Evolutionary conservation across 2,113 vertebrate genomes (phyloP).

Genomic region (Pollimyrus isidori): DNA sequence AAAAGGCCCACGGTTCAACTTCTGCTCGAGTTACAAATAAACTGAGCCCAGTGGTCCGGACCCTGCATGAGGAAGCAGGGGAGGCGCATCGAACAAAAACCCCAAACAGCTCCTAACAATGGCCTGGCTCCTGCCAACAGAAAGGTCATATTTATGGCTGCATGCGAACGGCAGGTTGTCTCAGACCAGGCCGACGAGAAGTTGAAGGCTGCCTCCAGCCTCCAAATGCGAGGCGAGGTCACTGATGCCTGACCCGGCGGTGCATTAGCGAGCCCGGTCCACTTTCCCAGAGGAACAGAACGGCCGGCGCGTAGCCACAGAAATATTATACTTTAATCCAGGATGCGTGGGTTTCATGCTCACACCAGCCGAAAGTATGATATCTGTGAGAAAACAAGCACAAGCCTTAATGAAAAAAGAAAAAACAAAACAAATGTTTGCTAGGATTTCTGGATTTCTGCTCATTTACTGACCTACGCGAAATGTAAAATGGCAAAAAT

Average conservation of each 20-base stretch:
- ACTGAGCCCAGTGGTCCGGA: conserved; percentile 38
- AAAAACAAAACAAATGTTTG: not conserved
- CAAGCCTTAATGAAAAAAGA: conserved; percentile 35
- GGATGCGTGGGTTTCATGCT: conserved; percentile 30
- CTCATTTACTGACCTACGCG: not conserved
- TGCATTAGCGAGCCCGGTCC: conserved; percentile 27
- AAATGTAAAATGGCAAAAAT: not conserved
- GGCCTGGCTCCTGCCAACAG: conserved; percentile 19
- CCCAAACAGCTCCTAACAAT: conserved; percentile 38
- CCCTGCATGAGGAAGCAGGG: conserved; percentile 20
- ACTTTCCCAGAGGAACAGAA: conserved; percentile 21
- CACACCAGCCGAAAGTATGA: conserved; percentile 28
- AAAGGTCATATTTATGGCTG: conserved; percentile 26
- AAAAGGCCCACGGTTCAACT: conserved; percentile 20
- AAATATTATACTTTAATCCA: conserved; percentile 43
- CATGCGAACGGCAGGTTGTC: conserved; percentile 15
- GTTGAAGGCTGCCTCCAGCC: conserved; percentile 2
- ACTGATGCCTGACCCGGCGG: conserved; percentile 35
- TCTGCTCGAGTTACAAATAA: conserved; percentile 36
- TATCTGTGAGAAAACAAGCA: conserved; percentile 50
- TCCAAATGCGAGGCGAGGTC: conserved; percentile 23
- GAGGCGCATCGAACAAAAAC: conserved; percentile 31
- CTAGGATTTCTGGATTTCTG: not conserved
- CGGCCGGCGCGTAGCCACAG: conserved; percentile 23
- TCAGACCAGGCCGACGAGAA: not conserved